Evolutionary conservation across 2,797 vertebrate genomes (phyloP), one percentile per base, ranked within the genome.

Genomic region (Sebastiscus tertius): DNA sequence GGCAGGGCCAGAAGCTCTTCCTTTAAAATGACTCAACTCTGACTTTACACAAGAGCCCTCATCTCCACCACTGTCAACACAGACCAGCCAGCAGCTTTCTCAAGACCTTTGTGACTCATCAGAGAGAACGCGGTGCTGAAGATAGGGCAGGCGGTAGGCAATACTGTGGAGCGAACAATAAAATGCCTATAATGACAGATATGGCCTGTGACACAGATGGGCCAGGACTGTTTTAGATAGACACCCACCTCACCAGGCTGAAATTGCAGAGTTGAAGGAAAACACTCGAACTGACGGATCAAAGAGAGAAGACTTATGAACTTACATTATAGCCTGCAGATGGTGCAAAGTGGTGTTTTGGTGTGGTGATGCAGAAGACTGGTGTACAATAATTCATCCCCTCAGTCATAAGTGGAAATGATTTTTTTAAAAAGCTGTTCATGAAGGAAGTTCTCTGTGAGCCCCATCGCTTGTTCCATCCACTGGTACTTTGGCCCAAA

Each of bases 121-220:
- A 6, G 62, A 60, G 80, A 63, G 68, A 84, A 62, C 1, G 16
- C n/a, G 20, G 78, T 42, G 49, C 58, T 67, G 69, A 74, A 80
- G 82, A 76, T 39, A 31, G 27, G 75, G 63, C n/a, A 80, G 78
- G 80, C 68, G 13, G 75, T 55, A 77, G 69, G 80, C 71, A 73
- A 72, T 64, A 76, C 72, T 75, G 68, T 33, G 62, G 65, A 80
- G 69, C 81, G 36, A 83, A 89, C 80, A 88, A 91, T 88, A 89
- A 93, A 85, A 87, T 68, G 71, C 26, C 67, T 87, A 90, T 87
- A 90, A 91, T 91, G 81, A 93, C 61, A 90, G 82, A 92, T 87
- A 79, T 72, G 75, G 81, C 85, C 88, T 93, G 89, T 72, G 84
- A 91, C 77, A 83, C 92, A 93, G 87, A 93, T 92, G 93, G 77